Percentiles rank a stretch among this genome's conserved stretches.
Conservation (phyloP, 2,113 vertebrate genomes). For the Laticauda colubrina region DNA sequence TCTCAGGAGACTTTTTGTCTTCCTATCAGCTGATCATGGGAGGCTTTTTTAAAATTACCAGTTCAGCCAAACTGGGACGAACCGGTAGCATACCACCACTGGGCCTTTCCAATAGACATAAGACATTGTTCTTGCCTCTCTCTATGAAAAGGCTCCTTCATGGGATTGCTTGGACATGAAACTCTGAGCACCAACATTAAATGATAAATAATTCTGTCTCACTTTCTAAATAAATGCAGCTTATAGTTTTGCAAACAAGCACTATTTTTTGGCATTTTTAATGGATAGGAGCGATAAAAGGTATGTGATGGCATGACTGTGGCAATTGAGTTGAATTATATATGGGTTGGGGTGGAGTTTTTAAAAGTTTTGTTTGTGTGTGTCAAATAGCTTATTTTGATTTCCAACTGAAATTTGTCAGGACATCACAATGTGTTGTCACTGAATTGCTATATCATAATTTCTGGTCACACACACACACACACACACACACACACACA, state of each 20-base stretch:
- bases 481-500: neutral
- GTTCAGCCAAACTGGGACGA: too few species aligned
- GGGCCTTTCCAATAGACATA: too few species aligned
- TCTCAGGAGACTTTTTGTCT: too few species aligned
- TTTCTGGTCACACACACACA: neutral
- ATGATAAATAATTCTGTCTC: neutral
- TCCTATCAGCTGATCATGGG: too few species aligned
- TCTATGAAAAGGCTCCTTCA: neutral
- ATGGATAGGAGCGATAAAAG: neutral
- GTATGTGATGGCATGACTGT: neutral
- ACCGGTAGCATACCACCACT: too few species aligned
- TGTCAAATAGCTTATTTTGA: neutral
- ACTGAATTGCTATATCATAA: neutral
- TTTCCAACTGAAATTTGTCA: neutral
- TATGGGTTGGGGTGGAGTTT: neutral
- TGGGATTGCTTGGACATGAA: too few species aligned
- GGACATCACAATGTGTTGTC: neutral
- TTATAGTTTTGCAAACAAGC: neutral
- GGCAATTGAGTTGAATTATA: neutral
- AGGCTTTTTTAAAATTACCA: too few species aligned
- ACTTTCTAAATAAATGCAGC: neutral
- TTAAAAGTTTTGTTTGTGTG: neutral
- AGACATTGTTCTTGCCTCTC: neutral
- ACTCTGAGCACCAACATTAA: neutral
- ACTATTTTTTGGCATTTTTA: neutral